Evolutionary conservation across 2,888 invertebrate species (phyloP).

Genomic region (Machimus atricapillus): DNA sequence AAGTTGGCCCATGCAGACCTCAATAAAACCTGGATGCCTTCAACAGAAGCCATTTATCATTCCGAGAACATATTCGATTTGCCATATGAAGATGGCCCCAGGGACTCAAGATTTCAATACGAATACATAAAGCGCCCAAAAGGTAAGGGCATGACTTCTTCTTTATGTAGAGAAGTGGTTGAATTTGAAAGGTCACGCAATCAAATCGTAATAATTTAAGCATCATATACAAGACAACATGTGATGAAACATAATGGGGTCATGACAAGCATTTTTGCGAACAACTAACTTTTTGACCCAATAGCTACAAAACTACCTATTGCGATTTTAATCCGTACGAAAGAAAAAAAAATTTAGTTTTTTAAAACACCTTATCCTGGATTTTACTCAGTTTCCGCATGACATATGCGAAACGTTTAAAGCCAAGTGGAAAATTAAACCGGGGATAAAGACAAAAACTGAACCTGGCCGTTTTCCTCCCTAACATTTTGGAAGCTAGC

Average conservation of each 20-base stretch:
- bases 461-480: neutral
- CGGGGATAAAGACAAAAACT: neutral
- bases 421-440: neutral
- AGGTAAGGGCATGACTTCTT: conserved; percentile 21
- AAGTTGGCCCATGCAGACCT: neutral
- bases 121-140: neutral
- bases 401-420: neutral
- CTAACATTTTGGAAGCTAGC: neutral
- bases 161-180: neutral
- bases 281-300: neutral
- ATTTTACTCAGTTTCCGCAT: neutral
- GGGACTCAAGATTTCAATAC: conserved; percentile 2
- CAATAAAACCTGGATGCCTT: conserved; percentile 12
- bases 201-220: conserved; percentile 6
- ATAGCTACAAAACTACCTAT: neutral
- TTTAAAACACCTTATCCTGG: neutral
- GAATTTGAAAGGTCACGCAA: conserved; percentile 4
- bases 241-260: neutral
- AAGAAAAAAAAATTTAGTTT: neutral
- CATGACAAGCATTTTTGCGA: neutral
- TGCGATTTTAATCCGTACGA: neutral
- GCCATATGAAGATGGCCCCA: conserved; percentile 14
- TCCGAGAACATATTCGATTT: conserved; percentile 30
- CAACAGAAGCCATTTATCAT: conserved; percentile 31
- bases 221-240: neutral